phyloP scores from a whole-genome alignment of 2,888 invertebrate species.

The Nezara viridula region DNA sequence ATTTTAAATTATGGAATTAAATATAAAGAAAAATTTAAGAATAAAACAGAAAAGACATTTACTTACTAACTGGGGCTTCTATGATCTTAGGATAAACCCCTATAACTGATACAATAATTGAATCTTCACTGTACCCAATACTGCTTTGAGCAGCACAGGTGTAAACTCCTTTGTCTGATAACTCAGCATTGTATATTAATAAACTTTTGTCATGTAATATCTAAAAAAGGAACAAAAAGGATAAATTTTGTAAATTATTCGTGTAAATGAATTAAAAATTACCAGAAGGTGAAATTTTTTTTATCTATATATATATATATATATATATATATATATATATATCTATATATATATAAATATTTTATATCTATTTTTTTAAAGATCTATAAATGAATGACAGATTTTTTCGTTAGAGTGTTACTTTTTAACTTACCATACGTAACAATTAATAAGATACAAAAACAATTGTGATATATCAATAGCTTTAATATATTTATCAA shows the following conservation, averaged over 20 bases:
- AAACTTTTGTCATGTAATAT: conserved; percentile 42
- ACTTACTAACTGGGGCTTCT: conserved; percentile 62
- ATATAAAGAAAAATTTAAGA: not conserved
- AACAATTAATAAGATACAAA: not conserved
- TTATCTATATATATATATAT: no score
- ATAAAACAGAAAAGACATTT: not conserved
- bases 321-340: no score
- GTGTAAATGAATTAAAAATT: no score
- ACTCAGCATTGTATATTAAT: conserved; percentile 27
- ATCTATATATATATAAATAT: no score
- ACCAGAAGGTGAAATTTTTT: no score
- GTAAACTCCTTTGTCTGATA: conserved; percentile 61
- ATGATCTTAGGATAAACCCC: conserved; percentile 59
- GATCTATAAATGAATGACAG: no score
- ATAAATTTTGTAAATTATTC: no score
- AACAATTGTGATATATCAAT: not conserved
- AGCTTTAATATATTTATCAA: no score
- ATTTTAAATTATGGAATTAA: not conserved
- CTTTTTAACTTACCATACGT: not conserved
- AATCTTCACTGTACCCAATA: conserved; percentile 71
- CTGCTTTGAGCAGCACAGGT: conserved; percentile 61
- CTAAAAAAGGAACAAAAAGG: conserved; percentile 11
- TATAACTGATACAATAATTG: conserved; percentile 59
- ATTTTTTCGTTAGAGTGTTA: not conserved
- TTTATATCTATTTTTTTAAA: no score